Base-by-base conservation (phyloP, 2,797 vertebrate species). In the Helarctos malayanus region DNA sequence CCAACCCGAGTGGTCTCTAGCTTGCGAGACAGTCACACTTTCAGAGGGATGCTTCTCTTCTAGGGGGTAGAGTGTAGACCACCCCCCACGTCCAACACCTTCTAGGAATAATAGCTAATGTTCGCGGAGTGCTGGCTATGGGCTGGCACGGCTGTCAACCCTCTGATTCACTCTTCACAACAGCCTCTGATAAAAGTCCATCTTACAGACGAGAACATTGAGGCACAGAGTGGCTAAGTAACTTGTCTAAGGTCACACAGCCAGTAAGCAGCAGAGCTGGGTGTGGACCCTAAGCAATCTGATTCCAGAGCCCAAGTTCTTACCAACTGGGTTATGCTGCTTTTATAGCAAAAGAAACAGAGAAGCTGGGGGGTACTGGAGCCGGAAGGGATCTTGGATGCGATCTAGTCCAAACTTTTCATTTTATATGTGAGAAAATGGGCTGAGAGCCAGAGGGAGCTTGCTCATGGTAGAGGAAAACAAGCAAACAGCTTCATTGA, bases 161-260 rank as follows among this genome's bases (percentile, higher is more conserved):
- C 61, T 83, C 19, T 6, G 41, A 38, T n/a, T 27, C 38, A 18
- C 0, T 52, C 57, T 45, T 27, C 63, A 14, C 25, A n/a, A 14
- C 6, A 92, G 41, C 35, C 41, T 25, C 1, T 10, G 41, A n/a
- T 49, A 19, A 2, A 49, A 11, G 23, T 21, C 7, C 13, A 45
- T 47, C 68, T 89, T 57, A 18, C 38, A 63, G 78, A 61, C 10
- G 76, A 83, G 73, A 35, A 65, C 47, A 47, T n/a, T 5, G 80
- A 95, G 49, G n/a, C 61, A 56, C 65, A n/a, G 78, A 85, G 10
- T 63, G 69, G 79, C 15, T 65, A 92, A 61, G 23, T 23, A 68
- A 83, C 56, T 59, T 29, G 29, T 41, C n/a, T 41, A 19, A 87
- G 54, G 32, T 18, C 47, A 71, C 85, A 45, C 47, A 71, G 54